Evolutionary conservation across 1,140 invertebrate species (phyloP).

Genomic region (Anastrepha obliqua): DNA sequence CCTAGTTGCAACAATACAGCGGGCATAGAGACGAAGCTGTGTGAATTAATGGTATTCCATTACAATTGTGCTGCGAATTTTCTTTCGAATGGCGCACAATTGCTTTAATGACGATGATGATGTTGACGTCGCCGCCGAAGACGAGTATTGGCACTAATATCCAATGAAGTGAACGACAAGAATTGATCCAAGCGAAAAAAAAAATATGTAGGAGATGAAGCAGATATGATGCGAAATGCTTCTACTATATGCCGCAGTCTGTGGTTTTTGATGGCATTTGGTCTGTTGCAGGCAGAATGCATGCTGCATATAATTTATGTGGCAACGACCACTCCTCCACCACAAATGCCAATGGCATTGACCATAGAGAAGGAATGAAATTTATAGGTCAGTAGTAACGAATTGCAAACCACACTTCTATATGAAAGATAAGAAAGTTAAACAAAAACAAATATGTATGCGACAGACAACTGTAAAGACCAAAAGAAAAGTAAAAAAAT

Average conservation of each 20-base stretch:
- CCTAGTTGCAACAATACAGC: background rate
- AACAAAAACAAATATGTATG: background rate
- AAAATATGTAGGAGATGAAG: background rate
- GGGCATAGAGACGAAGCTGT: background rate
- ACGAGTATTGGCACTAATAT: constrained; percentile 43
- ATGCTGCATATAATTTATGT: constrained; percentile 54
- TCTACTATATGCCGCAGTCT: background rate
- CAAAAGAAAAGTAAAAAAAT: constrained; percentile 12
- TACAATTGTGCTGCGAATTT: constrained; percentile 4
- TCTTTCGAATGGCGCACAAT: background rate
- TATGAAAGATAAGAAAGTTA: background rate
- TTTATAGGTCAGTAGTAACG: constrained; percentile 74
- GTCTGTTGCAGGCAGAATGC: constrained; percentile 33
- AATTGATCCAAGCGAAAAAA: background rate
- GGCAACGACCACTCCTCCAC: background rate
- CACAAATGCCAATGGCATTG: constrained; percentile 60
- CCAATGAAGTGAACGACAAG: constrained; percentile 4
- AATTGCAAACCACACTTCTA: constrained; percentile 62
- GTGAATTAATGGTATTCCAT: background rate
- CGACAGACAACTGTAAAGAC: background rate
- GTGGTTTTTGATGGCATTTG: constrained; percentile 25
- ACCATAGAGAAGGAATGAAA: constrained; percentile 64
- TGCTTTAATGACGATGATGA: background rate
- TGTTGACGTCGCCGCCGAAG: background rate
- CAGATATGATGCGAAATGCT: background rate